Conservation (phyloP, 2,888 invertebrate species). For the Cephus nigrinus region DNA sequence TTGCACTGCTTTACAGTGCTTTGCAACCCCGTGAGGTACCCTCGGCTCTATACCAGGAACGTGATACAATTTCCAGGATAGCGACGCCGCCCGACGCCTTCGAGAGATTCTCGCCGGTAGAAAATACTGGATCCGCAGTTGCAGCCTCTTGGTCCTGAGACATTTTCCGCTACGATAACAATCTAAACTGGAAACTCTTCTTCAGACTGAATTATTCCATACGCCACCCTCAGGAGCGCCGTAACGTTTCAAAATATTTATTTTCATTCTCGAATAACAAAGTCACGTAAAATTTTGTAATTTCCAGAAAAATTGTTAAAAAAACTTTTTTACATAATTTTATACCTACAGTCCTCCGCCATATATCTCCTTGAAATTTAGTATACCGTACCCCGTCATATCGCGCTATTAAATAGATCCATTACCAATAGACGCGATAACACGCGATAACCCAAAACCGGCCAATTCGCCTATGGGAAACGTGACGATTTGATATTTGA, state of each 20-base stretch:
- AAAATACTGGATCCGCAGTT: background rate
- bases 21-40: background rate
- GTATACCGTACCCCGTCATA: background rate
- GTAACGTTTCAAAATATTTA: background rate
- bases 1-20: background rate
- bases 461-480: background rate
- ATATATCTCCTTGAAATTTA: background rate
- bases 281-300: background rate
- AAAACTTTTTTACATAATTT: too few relatives aligned
- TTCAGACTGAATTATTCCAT: background rate
- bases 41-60: background rate
- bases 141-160: background rate
- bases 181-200: background rate
- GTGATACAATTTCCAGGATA: background rate
- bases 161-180: background rate
- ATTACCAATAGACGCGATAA: background rate
- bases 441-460: background rate
- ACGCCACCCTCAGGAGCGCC: background rate
- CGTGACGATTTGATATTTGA: background rate
- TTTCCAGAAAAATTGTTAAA: too few relatives aligned
- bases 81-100: background rate
- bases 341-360: fast-evolving
- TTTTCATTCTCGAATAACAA: background rate
- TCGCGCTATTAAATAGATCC: background rate
- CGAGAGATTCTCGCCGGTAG: background rate